Evolutionary conservation across 1,140 invertebrate species (phyloP).

Genomic region (Brachionus rotundiformis): DNA sequence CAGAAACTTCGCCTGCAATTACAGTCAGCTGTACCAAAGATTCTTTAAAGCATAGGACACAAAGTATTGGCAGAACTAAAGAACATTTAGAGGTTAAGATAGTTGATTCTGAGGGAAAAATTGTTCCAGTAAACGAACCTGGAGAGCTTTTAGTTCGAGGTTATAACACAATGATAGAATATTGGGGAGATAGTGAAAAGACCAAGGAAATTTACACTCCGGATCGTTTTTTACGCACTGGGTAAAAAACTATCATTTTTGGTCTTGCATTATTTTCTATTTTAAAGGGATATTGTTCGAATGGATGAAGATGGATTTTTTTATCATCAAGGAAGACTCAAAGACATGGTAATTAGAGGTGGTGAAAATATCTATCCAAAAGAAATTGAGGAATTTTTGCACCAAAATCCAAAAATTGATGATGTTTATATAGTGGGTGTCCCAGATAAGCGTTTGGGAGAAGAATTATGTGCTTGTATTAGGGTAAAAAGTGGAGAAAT

Average conservation of each 20-base stretch:
- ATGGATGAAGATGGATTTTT: constrained; percentile 77
- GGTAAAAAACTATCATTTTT: neutral
- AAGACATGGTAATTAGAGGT: constrained; percentile 87
- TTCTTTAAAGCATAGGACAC: neutral
- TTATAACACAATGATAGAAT: constrained; percentile 78
- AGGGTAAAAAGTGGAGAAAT: constrained; percentile 64
- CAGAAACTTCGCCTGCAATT: constrained; percentile 33
- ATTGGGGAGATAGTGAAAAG: constrained; percentile 79
- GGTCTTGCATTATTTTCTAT: neutral
- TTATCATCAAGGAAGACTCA: constrained; percentile 77
- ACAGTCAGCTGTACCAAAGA: neutral
- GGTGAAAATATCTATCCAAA: constrained; percentile 83
- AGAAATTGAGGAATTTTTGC: constrained; percentile 81
- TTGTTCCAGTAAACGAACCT: constrained; percentile 73
- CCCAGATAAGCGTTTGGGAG: constrained; percentile 77
- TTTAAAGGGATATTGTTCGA: constrained; percentile 74
- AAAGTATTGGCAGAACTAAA: constrained; percentile 16
- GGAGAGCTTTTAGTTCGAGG: constrained; percentile 83
- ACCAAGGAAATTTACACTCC: constrained; percentile 34
- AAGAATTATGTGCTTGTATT: constrained; percentile 80
- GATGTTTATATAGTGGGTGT: constrained; percentile 58
- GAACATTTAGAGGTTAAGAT: constrained; percentile 68
- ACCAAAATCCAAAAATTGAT: constrained; percentile 74
- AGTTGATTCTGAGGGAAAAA: constrained; percentile 70
- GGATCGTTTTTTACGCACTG: constrained; percentile 38